phyloP scores from a whole-genome alignment of 2,113 vertebrate species.

The Myiozetetes cayanensis region DNA sequence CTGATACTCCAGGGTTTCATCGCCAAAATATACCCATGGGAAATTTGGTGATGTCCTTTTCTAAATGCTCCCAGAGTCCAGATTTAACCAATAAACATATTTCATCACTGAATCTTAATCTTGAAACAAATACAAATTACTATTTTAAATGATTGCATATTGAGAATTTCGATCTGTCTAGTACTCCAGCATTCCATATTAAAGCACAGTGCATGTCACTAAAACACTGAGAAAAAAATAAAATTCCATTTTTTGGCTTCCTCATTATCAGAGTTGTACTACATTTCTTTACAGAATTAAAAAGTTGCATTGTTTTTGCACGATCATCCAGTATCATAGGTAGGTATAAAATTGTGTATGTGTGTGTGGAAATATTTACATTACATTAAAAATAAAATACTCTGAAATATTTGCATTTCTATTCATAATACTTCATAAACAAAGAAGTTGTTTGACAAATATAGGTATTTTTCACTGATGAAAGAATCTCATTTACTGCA shows the following conservation, averaged over 20 bases:
- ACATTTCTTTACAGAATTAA: background rate
- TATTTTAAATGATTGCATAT: background rate
- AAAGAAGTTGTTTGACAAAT: background rate
- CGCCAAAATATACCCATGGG: background rate
- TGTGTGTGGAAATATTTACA: background rate
- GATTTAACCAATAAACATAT: constrained; percentile 5
- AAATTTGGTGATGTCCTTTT: background rate
- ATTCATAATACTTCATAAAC: background rate
- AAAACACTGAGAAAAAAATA: background rate
- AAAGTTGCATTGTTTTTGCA: background rate
- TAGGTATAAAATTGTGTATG: background rate
- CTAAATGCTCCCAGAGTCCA: background rate
- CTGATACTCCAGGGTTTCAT: background rate
- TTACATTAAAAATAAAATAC: background rate
- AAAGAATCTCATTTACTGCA: background rate
- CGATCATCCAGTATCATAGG: background rate
- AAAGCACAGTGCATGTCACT: background rate
- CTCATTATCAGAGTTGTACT: background rate
- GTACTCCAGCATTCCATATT: background rate
- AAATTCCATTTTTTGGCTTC: background rate
- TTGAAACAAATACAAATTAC: background rate
- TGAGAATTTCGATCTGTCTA: background rate
- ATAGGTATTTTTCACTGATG: background rate
- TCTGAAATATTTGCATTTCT: constrained; percentile 16
- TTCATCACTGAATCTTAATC: background rate